phyloP scores from a whole-genome alignment of 2,888 invertebrate genomes.

The Pyrocoelia pectoralis region DNA sequence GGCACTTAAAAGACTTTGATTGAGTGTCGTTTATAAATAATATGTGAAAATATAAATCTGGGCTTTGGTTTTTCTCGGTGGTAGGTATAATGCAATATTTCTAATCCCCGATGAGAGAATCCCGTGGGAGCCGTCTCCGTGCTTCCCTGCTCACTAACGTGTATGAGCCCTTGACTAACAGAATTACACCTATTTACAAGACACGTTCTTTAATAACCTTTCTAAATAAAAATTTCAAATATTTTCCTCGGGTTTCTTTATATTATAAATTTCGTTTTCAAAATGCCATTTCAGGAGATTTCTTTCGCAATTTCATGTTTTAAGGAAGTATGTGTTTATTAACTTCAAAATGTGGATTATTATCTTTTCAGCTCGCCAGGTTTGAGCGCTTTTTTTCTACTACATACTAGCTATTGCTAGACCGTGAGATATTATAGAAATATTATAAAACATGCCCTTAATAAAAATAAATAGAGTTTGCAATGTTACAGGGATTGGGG shows the following conservation, averaged over 20 bases:
- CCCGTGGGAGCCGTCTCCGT: slow-evolving; percentile 47
- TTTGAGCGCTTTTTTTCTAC: too few relatives aligned
- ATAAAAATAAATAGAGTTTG: too few relatives aligned
- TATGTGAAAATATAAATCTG: background rate
- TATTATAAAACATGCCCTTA: too few relatives aligned
- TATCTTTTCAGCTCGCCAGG: too few relatives aligned
- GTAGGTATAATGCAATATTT: slow-evolving; percentile 50
- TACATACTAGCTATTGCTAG: too few relatives aligned
- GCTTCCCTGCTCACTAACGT: slow-evolving; percentile 54
- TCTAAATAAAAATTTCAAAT: slow-evolving; percentile 20
- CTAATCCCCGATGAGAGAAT: slow-evolving; percentile 50
- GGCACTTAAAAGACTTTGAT: too few relatives aligned
- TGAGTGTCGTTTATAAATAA: background rate
- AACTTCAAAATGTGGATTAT: too few relatives aligned
- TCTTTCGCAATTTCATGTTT: too few relatives aligned
- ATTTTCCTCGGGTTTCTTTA: background rate
- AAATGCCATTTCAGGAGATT: background rate
- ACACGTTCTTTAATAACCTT: slow-evolving; percentile 43
- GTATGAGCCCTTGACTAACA: slow-evolving; percentile 48
- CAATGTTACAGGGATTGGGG: too few relatives aligned
- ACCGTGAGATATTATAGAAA: too few relatives aligned
- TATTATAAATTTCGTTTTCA: background rate
- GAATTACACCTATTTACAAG: slow-evolving; percentile 48
- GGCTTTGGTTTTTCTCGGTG: slow-evolving; percentile 36
- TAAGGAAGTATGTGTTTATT: too few relatives aligned